A percentile compares a stretch with the other conserved stretches of the same genome.
These are phyloP conservation scores for Trochalopteron elliotii DNA, from an alignment of 2,113 vertebrate species.

Conservation along the genomic window DNA sequence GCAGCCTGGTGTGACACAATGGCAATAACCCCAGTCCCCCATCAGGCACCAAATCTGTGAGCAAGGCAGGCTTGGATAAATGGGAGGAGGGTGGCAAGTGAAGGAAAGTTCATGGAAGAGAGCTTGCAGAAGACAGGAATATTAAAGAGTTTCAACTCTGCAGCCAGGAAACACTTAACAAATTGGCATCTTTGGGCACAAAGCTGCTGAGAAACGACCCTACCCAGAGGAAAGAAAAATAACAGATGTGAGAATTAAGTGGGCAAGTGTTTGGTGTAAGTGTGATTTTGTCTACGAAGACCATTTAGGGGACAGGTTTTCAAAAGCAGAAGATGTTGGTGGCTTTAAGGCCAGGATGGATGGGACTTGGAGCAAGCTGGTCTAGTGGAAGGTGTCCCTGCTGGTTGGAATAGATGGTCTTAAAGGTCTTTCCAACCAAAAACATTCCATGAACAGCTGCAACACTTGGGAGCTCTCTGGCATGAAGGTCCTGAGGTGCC, in stretches of 20 bases:
- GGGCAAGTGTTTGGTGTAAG: background rate
- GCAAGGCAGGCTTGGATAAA: background rate
- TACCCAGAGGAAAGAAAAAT: slow-evolving; percentile 3
- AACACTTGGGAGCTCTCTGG: background rate
- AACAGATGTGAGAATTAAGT: background rate
- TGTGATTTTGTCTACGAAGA: background rate
- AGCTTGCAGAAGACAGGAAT: background rate
- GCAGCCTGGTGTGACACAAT: background rate
- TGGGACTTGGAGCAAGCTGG: background rate
- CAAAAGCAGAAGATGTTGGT: background rate
- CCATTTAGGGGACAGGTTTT: background rate
- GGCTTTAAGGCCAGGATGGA: background rate
- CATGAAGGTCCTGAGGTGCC: fast-evolving
- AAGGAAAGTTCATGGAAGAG: background rate
- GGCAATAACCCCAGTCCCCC: background rate
- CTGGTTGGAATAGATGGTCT: background rate
- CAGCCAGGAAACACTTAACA: slow-evolving; percentile 25
- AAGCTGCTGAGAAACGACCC: background rate
- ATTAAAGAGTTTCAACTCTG: background rate
- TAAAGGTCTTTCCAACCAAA: background rate
- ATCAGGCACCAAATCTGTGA: background rate
- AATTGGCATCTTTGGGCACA: background rate
- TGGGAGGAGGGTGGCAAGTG: fast-evolving
- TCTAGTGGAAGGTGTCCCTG: background rate
- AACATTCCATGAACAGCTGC: background rate